phyloP scores from a whole-genome alignment of 2,797 vertebrate species.

The Leptatherina wallacei region DNA sequence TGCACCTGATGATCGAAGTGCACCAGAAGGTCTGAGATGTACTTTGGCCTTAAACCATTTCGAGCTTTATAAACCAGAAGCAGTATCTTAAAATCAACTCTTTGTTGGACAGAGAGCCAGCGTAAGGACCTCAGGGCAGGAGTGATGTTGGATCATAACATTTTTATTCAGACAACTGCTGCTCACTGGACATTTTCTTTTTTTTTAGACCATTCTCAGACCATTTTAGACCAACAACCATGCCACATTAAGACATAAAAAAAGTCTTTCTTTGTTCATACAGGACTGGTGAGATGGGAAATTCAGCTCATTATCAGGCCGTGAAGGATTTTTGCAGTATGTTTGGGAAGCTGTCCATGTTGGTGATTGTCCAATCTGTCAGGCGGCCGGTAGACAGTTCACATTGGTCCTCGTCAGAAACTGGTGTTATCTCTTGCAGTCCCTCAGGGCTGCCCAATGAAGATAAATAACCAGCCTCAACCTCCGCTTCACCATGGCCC shows the following conservation, averaged over 20 bases:
- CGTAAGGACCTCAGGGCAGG: too few species aligned
- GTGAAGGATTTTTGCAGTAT: slow-evolving; percentile 36
- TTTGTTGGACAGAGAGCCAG: too few species aligned
- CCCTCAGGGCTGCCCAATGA: slow-evolving; percentile 45
- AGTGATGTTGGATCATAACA: too few species aligned
- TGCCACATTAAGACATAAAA: too few species aligned
- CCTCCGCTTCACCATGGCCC: slow-evolving; percentile 53
- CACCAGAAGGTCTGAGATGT: too few species aligned
- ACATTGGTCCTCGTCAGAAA: slow-evolving; percentile 45
- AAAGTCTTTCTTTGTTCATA: background rate
- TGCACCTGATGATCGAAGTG: too few species aligned
- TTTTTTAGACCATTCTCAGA: too few species aligned
- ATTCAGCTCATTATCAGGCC: slow-evolving; percentile 33
- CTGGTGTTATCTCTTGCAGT: slow-evolving; percentile 34
- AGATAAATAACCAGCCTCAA: slow-evolving; percentile 62
- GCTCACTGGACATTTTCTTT: background rate
- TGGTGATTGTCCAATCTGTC: slow-evolving; percentile 51
- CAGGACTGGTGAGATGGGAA: slow-evolving; percentile 17
- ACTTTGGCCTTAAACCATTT: too few species aligned
- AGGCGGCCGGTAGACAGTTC: slow-evolving; percentile 54
- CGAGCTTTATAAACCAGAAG: too few species aligned
- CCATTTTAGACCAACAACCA: background rate
- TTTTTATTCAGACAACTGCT: background rate
- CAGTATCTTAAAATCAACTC: too few species aligned
- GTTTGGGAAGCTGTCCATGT: slow-evolving; percentile 20